Percentiles rank a stretch among this genome's conserved stretches.
Evolutionary conservation across 2,888 invertebrate species (phyloP).

Genomic region (Dromius quadrimaculatus): DNA sequence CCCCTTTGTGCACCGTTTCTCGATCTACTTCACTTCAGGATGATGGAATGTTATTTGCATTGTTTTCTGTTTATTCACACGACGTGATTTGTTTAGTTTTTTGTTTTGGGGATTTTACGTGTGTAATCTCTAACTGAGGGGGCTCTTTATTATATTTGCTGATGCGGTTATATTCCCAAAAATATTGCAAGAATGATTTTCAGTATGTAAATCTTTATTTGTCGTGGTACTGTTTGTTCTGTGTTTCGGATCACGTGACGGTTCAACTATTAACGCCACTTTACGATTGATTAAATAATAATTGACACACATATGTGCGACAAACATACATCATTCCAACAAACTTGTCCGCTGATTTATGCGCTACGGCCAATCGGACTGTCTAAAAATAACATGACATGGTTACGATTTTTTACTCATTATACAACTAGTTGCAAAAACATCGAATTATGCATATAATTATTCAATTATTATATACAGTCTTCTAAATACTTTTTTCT

Average conservation of each 20-base stretch:
- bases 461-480: no score
- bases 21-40: not conserved
- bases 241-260: constrained; percentile 41
- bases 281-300: constrained; percentile 53
- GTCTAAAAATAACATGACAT: constrained; percentile 49
- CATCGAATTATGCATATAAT: no score
- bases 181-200: no score
- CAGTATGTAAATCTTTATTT: constrained; percentile 10
- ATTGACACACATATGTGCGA: constrained; percentile 52
- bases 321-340: constrained; percentile 52
- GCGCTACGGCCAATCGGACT: constrained; percentile 24
- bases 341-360: constrained; percentile 50
- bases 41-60: constrained; percentile 48
- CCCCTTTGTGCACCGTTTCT: not conserved
- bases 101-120: constrained; percentile 36
- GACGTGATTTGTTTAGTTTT: constrained; percentile 39
- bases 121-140: constrained; percentile 10
- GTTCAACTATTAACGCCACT: constrained; percentile 49
- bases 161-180: not conserved
- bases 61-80: constrained; percentile 19
- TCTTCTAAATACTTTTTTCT: no score
- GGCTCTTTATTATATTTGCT: constrained; percentile 7
- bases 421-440: no score
- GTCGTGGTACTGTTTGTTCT: not conserved
- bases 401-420: no score